phyloP scores from a whole-genome alignment of 2,888 invertebrate genomes.

The Eilema griseolum region DNA sequence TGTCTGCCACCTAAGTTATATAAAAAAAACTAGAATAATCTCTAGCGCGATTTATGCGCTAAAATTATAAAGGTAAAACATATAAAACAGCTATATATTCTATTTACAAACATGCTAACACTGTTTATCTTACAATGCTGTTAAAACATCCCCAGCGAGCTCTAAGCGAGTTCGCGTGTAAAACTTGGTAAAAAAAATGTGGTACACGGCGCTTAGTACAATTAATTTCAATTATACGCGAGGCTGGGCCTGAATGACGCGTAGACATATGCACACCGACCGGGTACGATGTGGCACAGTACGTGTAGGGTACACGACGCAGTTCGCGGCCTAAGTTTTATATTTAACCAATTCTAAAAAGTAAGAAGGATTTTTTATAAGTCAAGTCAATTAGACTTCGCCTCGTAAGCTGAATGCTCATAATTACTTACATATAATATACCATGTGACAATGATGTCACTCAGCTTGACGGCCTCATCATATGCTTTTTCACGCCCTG shows the following conservation, averaged over 20 bases:
- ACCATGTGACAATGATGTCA: too few relatives aligned
- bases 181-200: conserved; percentile 28
- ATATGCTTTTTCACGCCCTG: too few relatives aligned
- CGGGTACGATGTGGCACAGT: neutral
- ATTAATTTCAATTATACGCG: conserved; percentile 58
- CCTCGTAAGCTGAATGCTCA: too few relatives aligned
- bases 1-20: too few relatives aligned
- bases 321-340: neutral
- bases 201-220: conserved; percentile 32
- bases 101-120: neutral
- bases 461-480: too few relatives aligned
- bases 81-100: too few relatives aligned
- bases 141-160: neutral
- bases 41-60: too few relatives aligned
- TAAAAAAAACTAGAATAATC: too few relatives aligned
- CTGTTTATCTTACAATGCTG: neutral
- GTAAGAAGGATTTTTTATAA: too few relatives aligned
- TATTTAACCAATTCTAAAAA: neutral
- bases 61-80: too few relatives aligned
- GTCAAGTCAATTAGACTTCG: too few relatives aligned
- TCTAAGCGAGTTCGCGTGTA: conserved; percentile 23
- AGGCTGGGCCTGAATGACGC: conserved; percentile 31
- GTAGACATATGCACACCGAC: conserved; percentile 14
- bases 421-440: too few relatives aligned
- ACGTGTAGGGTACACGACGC: neutral